A percentile compares a stretch with the other conserved stretches of the same genome.
These are phyloP conservation scores for Amia ocellicauda DNA, from an alignment of 2,113 vertebrate genomes.

Conservation along the genomic window DNA sequence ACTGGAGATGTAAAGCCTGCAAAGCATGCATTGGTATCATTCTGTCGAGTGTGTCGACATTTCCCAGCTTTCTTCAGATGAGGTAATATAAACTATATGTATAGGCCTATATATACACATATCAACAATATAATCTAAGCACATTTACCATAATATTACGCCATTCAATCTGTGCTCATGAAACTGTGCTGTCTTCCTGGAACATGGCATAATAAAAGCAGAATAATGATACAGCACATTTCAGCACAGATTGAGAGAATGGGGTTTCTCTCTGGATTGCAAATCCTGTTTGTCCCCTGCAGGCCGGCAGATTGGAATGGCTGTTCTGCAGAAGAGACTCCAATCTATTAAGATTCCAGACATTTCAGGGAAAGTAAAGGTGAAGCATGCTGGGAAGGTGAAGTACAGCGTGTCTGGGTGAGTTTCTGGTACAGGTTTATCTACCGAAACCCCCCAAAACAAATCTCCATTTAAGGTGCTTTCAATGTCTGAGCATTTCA, in stretches of 20 bases:
- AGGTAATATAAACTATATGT: no score
- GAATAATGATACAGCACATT: background rate
- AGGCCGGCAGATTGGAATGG: slow-evolving; percentile 59
- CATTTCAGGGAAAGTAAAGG: slow-evolving; percentile 44
- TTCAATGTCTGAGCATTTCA: no score
- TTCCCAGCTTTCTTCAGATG: no score
- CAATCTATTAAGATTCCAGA: slow-evolving; percentile 54
- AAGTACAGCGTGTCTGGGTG: slow-evolving; percentile 61
- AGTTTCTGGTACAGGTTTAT: slow-evolving; percentile 7
- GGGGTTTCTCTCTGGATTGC: background rate
- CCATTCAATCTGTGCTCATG: background rate
- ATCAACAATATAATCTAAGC: background rate
- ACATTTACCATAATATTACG: no score
- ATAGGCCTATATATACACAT: background rate
- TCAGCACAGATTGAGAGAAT: background rate
- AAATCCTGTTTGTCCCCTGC: background rate
- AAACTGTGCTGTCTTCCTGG: background rate
- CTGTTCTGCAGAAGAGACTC: slow-evolving; percentile 50
- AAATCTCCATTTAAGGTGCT: no score
- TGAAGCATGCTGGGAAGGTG: slow-evolving; percentile 59
- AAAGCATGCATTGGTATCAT: background rate
- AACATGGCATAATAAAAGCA: background rate
- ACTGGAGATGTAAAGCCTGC: background rate
- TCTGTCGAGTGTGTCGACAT: no score
- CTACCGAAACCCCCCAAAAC: no score